Evolutionary conservation across 2,797 vertebrate genomes (phyloP), one percentile per base, ranked within the genome.

Genomic region (Malacoraja senta): DNA sequence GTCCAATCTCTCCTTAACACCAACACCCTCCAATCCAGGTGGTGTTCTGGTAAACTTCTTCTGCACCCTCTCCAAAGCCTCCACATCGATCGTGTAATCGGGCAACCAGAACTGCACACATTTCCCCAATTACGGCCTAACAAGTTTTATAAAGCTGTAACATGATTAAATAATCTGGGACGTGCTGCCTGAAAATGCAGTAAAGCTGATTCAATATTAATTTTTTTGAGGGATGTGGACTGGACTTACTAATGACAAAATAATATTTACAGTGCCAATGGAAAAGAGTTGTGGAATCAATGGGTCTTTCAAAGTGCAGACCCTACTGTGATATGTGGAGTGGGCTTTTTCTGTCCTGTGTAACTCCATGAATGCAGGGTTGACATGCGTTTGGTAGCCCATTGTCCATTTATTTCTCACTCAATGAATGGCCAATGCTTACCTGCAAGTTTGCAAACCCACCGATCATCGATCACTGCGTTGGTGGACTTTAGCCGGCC

Each of bases 381-480:
- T 10, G 68, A 80, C 0, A 6, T 8, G 44, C 88, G 68, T 0
- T 88, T 53, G 21, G 53, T 90, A 0, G 2, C 35, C 17, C 21
- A 72, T 86, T 4, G 9, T 8, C 93, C 76, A 9, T 53, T 0
- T 12, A 4, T 79, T 93, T 63, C 29, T 68, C 29, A 44, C 26
- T 83, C 35, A 38, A 81, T 61, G 29, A 1, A 13, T 76, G 24
- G 15, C 17, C 71, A 68, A 38, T 81, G 0, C 94, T 94, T 95
- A 97, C 97, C 98, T 96, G 97, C 96, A 94, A 98, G 97, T 95
- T 98, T 98, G 95, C 97, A 98, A 94, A 97, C 97, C 97, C 97
- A 98, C 93, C 96, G 96, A 94, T 97, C 97, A 92, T 98, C 97
- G 76, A 97, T 95, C 6, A 98, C 97, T 93, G 97, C 97, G 95